Conservation (phyloP, 2,797 vertebrate species). For the Cyprinella venusta region DNA sequence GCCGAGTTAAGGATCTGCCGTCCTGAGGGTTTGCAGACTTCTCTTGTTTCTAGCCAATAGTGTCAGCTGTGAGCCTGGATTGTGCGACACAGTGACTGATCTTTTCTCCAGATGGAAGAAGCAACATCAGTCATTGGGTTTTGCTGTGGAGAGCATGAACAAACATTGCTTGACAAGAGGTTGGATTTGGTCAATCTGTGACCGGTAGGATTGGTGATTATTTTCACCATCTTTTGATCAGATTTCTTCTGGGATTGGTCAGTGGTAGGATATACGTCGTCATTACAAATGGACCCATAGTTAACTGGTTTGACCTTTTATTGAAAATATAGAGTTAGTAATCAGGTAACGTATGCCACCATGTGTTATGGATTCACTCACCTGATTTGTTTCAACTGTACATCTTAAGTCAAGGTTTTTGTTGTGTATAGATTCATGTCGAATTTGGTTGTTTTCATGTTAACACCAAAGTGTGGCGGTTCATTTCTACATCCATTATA, state of each 20-base stretch:
- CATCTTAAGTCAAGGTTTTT: not conserved
- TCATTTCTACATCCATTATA: slow-evolving; percentile 1
- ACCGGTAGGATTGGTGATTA: slow-evolving; percentile 28
- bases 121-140: slow-evolving; percentile 55
- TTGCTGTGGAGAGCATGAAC: slow-evolving; percentile 52
- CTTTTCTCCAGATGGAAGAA: slow-evolving; percentile 32
- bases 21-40: slow-evolving; percentile 46
- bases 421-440: not conserved
- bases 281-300: not conserved
- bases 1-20: slow-evolving; percentile 45
- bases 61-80: slow-evolving; percentile 14
- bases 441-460: slow-evolving; percentile 13
- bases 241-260: slow-evolving; percentile 3
- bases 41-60: slow-evolving; percentile 47
- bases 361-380: not conserved
- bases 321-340: slow-evolving; percentile 15
- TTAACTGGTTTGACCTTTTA: slow-evolving; percentile 27
- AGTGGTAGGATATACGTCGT: not conserved
- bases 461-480: not conserved
- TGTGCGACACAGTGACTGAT: slow-evolving; percentile 23
- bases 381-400: not conserved
- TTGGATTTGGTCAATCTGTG: slow-evolving; percentile 44
- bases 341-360: not conserved
- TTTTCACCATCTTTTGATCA: not conserved
- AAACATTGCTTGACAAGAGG: slow-evolving; percentile 21